A percentile compares a stretch with the other conserved stretches of the same genome.
These are phyloP conservation scores for Dyspetes luteomarginatus DNA, from an alignment of 2,888 invertebrate genomes.

Conservation along the genomic window DNA sequence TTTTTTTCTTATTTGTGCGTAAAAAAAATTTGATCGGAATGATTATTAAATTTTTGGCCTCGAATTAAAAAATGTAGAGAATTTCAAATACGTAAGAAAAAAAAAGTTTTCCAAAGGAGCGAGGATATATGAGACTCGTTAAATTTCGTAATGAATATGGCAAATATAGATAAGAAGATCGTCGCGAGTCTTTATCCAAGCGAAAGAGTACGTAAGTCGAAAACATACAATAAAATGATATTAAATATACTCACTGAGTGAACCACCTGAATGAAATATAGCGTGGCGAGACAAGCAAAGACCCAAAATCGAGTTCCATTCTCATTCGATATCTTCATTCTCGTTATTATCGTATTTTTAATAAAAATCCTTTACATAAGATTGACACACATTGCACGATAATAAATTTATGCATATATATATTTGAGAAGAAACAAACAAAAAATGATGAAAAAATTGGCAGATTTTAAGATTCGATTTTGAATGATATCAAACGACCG, in stretches of 20 bases:
- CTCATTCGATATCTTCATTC: constrained; percentile 28
- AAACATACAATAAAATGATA: background rate
- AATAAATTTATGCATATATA: background rate
- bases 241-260: constrained; percentile 65
- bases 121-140: too few relatives aligned
- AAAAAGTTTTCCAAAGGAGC: too few relatives aligned
- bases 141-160: too few relatives aligned
- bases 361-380: background rate
- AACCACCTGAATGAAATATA: constrained; percentile 45
- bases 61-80: too few relatives aligned
- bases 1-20: too few relatives aligned
- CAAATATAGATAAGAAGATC: background rate
- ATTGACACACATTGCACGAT: background rate
- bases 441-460: background rate
- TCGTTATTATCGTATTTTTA: background rate
- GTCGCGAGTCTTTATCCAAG: background rate
- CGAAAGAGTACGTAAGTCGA: background rate
- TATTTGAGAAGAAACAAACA: background rate
- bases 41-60: too few relatives aligned
- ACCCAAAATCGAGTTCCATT: constrained; percentile 16
- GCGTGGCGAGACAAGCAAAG: constrained; percentile 21
- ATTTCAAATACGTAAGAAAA: too few relatives aligned
- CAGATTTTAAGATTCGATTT: background rate
- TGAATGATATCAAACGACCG: background rate
- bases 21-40: too few relatives aligned